A percentile compares a stretch with the other conserved stretches of the same genome.
These are phyloP conservation scores for Pterostichus niger DNA, from an alignment of 2,888 invertebrate species.

Conservation along the genomic window DNA sequence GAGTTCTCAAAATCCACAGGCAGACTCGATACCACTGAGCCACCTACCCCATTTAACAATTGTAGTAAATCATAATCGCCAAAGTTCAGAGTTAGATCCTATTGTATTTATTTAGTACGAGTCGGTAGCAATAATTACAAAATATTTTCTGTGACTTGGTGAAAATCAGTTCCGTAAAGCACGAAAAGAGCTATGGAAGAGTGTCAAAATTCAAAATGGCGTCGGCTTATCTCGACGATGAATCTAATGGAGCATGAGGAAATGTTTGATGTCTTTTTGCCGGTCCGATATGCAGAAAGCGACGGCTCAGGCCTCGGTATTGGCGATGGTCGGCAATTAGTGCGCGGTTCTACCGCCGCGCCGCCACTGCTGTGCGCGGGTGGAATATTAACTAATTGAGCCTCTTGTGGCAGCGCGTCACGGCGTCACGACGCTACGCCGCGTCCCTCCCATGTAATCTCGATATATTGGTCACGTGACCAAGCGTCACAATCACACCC, in stretches of 20 bases:
- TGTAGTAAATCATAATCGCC: no score
- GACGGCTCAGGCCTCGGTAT: background rate
- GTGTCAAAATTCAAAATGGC: conserved; percentile 33
- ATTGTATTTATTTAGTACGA: no score
- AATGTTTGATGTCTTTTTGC: conserved; percentile 15
- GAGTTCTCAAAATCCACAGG: no score
- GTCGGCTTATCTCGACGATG: conserved; percentile 48
- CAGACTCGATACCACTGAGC: no score
- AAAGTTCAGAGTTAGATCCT: no score
- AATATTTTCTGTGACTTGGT: no score
- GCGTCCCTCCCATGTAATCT: conserved; percentile 55
- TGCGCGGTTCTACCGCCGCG: conserved; percentile 38
- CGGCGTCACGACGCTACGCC: conserved; percentile 31
- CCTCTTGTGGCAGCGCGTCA: conserved; percentile 46
- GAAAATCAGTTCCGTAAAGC: no score
- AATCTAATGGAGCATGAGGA: conserved; percentile 55
- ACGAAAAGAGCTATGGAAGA: background rate
- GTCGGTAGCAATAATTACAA: background rate
- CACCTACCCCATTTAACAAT: no score
- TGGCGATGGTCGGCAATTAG: conserved; percentile 64
- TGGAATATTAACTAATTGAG: conserved; percentile 63
- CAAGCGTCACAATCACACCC: conserved; percentile 53
- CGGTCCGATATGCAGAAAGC: background rate
- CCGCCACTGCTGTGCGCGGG: conserved; percentile 22
- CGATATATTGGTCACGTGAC: conserved; percentile 63